phyloP scores from a whole-genome alignment of 2,888 invertebrate species.

The Petrophora chlorosata region DNA sequence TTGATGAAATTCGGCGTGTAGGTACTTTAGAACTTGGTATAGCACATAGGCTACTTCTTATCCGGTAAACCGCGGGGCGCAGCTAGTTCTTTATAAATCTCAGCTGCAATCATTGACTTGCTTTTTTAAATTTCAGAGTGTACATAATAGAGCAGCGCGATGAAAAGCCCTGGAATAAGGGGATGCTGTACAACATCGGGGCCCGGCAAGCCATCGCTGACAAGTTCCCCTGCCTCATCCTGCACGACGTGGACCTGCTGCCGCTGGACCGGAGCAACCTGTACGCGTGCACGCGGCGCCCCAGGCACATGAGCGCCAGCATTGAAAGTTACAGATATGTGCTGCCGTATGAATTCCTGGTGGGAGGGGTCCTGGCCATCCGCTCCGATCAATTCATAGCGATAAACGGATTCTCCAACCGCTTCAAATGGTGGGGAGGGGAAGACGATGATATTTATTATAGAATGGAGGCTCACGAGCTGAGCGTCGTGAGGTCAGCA shows the following conservation, averaged over 20 bases:
- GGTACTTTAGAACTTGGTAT: too few relatives aligned
- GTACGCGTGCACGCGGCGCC: slow-evolving; percentile 90
- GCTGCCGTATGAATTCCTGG: slow-evolving; percentile 50
- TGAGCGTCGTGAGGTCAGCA: slow-evolving; percentile 58
- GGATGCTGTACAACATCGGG: slow-evolving; percentile 93
- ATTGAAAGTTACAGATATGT: slow-evolving; percentile 88
- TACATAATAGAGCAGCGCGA: slow-evolving; percentile 93
- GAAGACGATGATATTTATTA: slow-evolving; percentile 73
- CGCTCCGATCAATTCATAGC: slow-evolving; percentile 56
- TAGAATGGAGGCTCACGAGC: slow-evolving; percentile 49
- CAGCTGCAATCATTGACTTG: too few relatives aligned
- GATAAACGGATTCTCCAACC: slow-evolving; percentile 71
- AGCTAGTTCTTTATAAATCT: too few relatives aligned
- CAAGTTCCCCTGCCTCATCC: slow-evolving; percentile 91
- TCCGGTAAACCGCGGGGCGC: too few relatives aligned
- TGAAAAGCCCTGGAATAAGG: slow-evolving; percentile 92
- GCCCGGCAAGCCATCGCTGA: slow-evolving; percentile 88
- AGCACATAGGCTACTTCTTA: too few relatives aligned
- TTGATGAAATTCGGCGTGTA: too few relatives aligned
- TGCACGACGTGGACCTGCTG: slow-evolving; percentile 95
- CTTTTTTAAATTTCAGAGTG: slow-evolving; percentile 83
- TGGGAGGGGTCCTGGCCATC: slow-evolving; percentile 73
- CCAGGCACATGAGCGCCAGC: slow-evolving; percentile 94
- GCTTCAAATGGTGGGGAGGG: slow-evolving; percentile 73
- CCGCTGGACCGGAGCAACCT: slow-evolving; percentile 92